phyloP scores from a whole-genome alignment of 2,888 invertebrate species.

The Fragum whitleyi region DNA sequence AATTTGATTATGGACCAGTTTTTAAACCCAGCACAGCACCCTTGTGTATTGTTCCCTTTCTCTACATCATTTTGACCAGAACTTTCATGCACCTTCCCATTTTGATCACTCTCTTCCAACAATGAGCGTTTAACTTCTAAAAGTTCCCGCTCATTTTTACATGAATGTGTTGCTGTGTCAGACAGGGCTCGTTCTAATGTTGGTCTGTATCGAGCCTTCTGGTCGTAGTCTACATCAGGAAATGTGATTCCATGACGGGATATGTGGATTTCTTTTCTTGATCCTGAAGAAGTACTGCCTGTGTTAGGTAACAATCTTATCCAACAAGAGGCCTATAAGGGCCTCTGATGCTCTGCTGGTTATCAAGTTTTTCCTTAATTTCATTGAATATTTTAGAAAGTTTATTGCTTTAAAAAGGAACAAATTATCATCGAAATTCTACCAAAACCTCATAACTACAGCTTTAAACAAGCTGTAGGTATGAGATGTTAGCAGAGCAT shows the following conservation, averaged over 20 bases:
- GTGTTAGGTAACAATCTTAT: too few species aligned
- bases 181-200: conserved; percentile 1
- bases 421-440: too few species aligned
- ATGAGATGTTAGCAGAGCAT: too few species aligned
- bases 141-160: not conserved
- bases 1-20: conserved; percentile 59
- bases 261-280: conserved; percentile 55
- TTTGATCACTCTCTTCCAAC: not conserved
- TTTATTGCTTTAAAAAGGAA: too few species aligned
- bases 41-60: conserved; percentile 16
- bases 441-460: too few species aligned
- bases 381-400: too few species aligned
- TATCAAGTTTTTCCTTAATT: too few species aligned
- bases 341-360: too few species aligned
- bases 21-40: conserved; percentile 40
- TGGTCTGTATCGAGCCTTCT: not conserved
- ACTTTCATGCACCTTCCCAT: not conserved
- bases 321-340: too few species aligned
- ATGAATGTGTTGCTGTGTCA: not conserved
- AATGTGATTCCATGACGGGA: conserved; percentile 52
- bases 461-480: too few species aligned
- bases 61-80: not conserved
- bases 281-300: conserved; percentile 1
- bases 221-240: conserved; percentile 21
- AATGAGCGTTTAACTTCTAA: conserved; percentile 6